phyloP scores from a whole-genome alignment of 2,113 vertebrate species.

The Ranitomeya imitator region DNA sequence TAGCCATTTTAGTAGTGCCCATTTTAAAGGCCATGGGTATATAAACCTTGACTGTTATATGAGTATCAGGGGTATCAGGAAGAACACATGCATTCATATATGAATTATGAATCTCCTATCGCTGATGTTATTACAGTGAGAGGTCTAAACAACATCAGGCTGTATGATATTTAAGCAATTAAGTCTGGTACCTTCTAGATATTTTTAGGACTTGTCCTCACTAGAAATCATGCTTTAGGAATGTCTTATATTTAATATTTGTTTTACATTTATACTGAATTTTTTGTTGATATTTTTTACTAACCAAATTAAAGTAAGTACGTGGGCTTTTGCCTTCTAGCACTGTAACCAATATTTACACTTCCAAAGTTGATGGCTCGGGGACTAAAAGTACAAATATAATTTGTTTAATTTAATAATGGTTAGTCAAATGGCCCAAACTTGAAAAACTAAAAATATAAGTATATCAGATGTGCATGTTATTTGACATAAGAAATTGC shows the following conservation, averaged over 20 bases:
- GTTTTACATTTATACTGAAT: constrained; percentile 25
- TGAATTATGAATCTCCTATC: too few species aligned
- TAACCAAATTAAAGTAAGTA: constrained; percentile 28
- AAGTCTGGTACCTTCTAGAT: neutral
- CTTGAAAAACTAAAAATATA: constrained; percentile 9
- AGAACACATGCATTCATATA: too few species aligned
- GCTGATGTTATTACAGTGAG: too few species aligned
- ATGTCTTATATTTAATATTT: constrained; percentile 4
- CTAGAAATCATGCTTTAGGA: neutral
- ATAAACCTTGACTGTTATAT: too few species aligned
- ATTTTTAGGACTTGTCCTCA: neutral
- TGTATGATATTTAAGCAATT: too few species aligned
- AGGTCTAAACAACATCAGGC: too few species aligned
- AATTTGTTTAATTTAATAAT: constrained; percentile 46
- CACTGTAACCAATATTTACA: constrained; percentile 39
- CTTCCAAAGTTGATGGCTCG: constrained; percentile 28
- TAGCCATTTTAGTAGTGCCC: too few species aligned
- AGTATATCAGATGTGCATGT: constrained; percentile 22
- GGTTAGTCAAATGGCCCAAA: constrained; percentile 22
- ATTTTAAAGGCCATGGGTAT: too few species aligned
- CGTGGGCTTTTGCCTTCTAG: constrained; percentile 25
- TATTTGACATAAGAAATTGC: constrained; percentile 15
- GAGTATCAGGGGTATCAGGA: too few species aligned
- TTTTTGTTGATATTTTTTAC: constrained; percentile 34
- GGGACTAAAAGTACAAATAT: constrained; percentile 32